A percentile compares a stretch with the other conserved stretches of the same genome.
These are phyloP conservation scores for Lateolabrax maculatus DNA, from an alignment of 2,797 vertebrate species.

Conservation along the genomic window DNA sequence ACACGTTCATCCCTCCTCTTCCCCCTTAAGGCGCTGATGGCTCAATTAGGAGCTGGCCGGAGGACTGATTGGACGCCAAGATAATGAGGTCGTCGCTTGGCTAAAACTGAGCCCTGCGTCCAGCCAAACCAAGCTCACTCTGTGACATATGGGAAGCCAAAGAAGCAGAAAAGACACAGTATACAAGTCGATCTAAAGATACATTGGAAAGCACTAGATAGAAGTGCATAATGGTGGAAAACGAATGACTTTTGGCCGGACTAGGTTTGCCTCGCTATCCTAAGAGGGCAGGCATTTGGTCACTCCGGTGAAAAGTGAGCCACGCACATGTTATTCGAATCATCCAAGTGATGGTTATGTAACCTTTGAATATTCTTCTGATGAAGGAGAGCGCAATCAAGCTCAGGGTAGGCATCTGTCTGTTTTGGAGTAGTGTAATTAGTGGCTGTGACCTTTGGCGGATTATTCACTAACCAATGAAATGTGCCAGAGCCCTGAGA, in stretches of 20 bases:
- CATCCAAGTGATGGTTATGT: constrained; percentile 61
- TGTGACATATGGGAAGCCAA: constrained; percentile 40
- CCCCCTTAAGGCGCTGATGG: constrained; percentile 79
- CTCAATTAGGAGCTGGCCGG: constrained; percentile 80
- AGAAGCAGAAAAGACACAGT: constrained; percentile 24
- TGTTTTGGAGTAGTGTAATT: constrained; percentile 78
- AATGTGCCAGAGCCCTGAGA: constrained; percentile 71
- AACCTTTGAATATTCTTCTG: constrained; percentile 66
- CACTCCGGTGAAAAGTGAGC: constrained; percentile 29
- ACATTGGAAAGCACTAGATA: not conserved
- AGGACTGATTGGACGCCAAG: constrained; percentile 76
- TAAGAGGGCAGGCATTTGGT: constrained; percentile 26
- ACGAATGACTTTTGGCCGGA: constrained; percentile 30
- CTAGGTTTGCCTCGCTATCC: constrained; percentile 43
- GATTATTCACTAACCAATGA: constrained; percentile 78
- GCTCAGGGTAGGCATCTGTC: constrained; percentile 70
- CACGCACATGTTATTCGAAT: constrained; percentile 48
- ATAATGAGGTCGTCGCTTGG: constrained; percentile 76
- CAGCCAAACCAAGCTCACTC: constrained; percentile 45
- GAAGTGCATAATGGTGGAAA: constrained; percentile 18
- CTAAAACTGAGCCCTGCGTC: constrained; percentile 53
- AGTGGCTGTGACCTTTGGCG: constrained; percentile 80
- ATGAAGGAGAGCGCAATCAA: constrained; percentile 67
- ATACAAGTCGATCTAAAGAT: constrained; percentile 36
- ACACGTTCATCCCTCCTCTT: constrained; percentile 75